Conservation (phyloP, 2,797 vertebrate species). For the Sebastes steindachneri region DNA sequence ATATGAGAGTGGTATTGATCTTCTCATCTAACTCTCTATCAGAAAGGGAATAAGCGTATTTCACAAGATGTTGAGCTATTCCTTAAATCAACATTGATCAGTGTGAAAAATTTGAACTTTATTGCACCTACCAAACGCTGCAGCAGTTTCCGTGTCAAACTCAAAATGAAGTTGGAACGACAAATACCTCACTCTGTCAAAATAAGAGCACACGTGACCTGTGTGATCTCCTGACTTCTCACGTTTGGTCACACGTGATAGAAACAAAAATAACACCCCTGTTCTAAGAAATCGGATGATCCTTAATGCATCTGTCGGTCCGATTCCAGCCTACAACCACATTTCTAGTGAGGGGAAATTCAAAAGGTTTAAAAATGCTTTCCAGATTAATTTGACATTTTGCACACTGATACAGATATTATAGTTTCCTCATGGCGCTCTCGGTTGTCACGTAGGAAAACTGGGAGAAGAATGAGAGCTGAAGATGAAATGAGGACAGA, state of each 20-base stretch:
- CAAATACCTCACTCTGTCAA: too few species aligned
- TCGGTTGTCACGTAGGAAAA: neutral
- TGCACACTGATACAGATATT: slow-evolving; percentile 1
- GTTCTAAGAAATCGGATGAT: neutral
- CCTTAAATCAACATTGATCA: too few species aligned
- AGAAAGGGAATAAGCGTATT: too few species aligned
- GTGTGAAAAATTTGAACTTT: accelerated
- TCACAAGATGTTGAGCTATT: too few species aligned
- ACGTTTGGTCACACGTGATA: neutral
- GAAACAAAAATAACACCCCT: neutral
- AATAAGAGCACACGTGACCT: too few species aligned
- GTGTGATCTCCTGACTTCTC: neutral
- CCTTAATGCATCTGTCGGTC: neutral
- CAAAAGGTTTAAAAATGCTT: neutral
- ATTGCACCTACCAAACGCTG: too few species aligned
- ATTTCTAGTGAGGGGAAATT: neutral
- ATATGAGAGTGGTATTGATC: too few species aligned
- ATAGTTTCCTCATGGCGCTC: neutral
- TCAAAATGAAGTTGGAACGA: too few species aligned
- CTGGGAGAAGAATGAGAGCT: neutral
- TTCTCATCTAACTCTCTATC: too few species aligned
- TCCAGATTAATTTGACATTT: too few species aligned
- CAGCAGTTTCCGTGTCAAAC: too few species aligned
- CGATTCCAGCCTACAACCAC: neutral
- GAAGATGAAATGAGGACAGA: neutral